These are phyloP conservation scores for Clarias macrocephalus DNA, from an alignment of 2,113 vertebrate genomes.

Conservation along the genomic window DNA sequence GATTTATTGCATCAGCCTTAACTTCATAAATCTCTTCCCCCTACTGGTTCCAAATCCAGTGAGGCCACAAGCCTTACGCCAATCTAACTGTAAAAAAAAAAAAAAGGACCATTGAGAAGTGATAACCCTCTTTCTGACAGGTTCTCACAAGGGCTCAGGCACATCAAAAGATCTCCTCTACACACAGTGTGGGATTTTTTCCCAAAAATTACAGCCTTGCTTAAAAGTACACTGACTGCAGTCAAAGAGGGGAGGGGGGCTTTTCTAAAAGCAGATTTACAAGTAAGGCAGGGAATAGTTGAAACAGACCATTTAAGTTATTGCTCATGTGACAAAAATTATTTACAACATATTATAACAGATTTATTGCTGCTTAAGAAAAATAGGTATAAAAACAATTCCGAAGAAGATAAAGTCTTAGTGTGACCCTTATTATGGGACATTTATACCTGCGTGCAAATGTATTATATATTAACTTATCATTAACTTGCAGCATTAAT, in stretches of 20 bases:
- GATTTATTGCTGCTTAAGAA: no score
- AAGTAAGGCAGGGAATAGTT: background rate
- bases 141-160: slow-evolving; percentile 34
- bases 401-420: no score
- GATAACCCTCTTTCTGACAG: slow-evolving; percentile 23
- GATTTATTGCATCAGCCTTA: slow-evolving; percentile 24
- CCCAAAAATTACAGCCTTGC: background rate
- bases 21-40: slow-evolving; percentile 32
- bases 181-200: background rate
- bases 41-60: background rate
- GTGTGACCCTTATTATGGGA: no score
- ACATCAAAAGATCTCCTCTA: slow-evolving; percentile 27
- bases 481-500: background rate
- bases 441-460: no score
- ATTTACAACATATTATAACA: no score
- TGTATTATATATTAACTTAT: no score
- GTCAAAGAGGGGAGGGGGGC: background rate
- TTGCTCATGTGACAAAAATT: background rate
- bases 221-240: background rate
- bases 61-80: background rate
- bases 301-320: background rate
- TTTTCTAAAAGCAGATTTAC: background rate
- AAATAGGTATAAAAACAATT: no score
- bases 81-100: background rate
- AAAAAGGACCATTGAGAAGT: slow-evolving; percentile 18